phyloP scores from a whole-genome alignment of 2,113 vertebrate genomes.

The Chloroceryle aenea region DNA sequence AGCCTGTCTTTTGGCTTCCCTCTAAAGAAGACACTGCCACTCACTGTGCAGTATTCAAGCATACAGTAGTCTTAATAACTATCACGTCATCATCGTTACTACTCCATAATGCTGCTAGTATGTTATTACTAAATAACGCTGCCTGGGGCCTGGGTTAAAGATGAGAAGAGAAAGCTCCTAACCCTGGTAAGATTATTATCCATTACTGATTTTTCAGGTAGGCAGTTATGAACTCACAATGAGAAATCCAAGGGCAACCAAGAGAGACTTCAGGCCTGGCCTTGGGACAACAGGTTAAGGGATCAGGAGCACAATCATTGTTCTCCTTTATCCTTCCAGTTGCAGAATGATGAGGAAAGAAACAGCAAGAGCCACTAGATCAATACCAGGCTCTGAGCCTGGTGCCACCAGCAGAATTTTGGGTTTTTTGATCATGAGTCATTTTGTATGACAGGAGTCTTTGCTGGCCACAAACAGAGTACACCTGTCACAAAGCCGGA shows the following conservation, averaged over 20 bases:
- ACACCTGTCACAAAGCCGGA: neutral
- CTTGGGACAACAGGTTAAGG: neutral
- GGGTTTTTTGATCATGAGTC: neutral
- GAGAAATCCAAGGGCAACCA: neutral
- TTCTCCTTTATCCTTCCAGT: neutral
- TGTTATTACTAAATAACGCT: neutral
- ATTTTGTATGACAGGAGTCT: neutral
- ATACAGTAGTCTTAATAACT: neutral
- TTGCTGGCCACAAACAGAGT: neutral
- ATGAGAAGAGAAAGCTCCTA: neutral
- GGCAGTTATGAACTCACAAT: neutral
- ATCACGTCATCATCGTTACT: neutral
- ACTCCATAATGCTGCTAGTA: neutral
- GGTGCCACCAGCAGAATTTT: neutral
- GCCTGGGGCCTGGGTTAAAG: neutral
- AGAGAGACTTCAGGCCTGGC: neutral
- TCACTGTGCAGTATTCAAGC: neutral
- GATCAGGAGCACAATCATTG: neutral
- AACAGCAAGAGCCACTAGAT: neutral
- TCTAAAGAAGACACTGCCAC: neutral
- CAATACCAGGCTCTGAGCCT: neutral
- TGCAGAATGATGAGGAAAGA: neutral
- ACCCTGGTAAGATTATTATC: neutral
- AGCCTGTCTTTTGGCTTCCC: neutral
- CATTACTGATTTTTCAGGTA: neutral